Base-by-base conservation (phyloP, 1,140 invertebrate species). In the Diachasmimorpha longicaudata region DNA sequence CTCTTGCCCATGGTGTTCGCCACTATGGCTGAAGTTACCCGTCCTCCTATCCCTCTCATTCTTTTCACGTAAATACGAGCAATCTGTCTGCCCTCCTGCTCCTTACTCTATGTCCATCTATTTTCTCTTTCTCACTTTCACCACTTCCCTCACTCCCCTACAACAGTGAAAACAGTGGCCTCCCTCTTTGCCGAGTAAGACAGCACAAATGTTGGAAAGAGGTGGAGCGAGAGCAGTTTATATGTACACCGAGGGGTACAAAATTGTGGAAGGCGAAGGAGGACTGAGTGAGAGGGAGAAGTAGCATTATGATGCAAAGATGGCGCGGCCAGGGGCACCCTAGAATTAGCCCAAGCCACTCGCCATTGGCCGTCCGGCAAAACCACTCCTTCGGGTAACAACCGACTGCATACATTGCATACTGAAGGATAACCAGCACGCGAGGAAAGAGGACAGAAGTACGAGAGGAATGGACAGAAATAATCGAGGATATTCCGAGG, bases 361-460 rank as follows among this genome's bases (percentile, higher is more conserved):
- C 88, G 87, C 88, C 88, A 89, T 88, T 89, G 88, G 88, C 85
- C 87, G 85, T 82, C 84, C 77, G 76, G 83, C 58, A 85, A 87
- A 88, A 88, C 88, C 88, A 89, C 88, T 89, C 88, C 88, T 88
- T 88, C 86, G 85, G 42, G 84, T 88, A 89, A 89, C 87, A 86
- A 87, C 86, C 86, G 86, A 88, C 85, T 88, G 88, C 87, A 88
- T 89, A 86, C 85, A 82, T 85, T 86, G 87, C 86, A 88, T 87
- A 87, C 87, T 88, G 85, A 84, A 88, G 85, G 84, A 88, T 88
- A 86, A 70, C 46, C 39, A 63, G 23, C 85, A 87, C 86, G 82
- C 87, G 83, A 86, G 52, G 44, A 73, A 70, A 74, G 42, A 25
- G 23, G 58, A 66, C 19, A 72, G 69, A 74, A 58, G 66, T 67